Evolutionary conservation across 2,113 vertebrate genomes (phyloP).

Genomic region (Rhegmatorhina hoffmannsi): DNA sequence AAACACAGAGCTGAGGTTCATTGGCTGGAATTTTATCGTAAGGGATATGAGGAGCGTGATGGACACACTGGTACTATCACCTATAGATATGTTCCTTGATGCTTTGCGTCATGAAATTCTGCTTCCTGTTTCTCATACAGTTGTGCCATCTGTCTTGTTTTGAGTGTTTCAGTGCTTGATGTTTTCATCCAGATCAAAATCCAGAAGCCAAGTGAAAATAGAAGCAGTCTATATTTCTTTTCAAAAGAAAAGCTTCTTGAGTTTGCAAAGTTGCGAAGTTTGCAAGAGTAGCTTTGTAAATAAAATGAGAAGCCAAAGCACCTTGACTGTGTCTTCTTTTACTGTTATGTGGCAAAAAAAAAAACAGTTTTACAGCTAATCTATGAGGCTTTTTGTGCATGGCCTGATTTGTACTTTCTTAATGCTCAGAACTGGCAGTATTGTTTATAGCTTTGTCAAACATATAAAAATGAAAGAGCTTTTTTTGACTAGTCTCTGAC

Average conservation of each 20-base stretch:
- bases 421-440: neutral
- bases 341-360: neutral
- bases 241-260: neutral
- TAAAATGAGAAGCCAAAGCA: neutral
- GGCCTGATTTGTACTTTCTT: constrained; percentile 24
- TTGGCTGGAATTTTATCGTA: neutral
- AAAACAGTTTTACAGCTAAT: neutral
- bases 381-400: neutral
- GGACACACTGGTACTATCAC: constrained; percentile 11
- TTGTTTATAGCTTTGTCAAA: constrained; percentile 35
- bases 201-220: constrained; percentile 30
- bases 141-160: constrained; percentile 39
- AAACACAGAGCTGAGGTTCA: neutral
- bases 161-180: constrained; percentile 2
- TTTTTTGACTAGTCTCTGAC: neutral
- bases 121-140: constrained; percentile 9
- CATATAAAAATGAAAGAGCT: neutral
- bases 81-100: neutral
- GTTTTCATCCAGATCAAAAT: constrained; percentile 48
- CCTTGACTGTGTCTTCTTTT: neutral
- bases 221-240: constrained; percentile 22
- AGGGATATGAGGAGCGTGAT: neutral
- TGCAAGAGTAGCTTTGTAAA: neutral
- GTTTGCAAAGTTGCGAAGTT: constrained; percentile 1
- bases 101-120: constrained; percentile 29